These are phyloP conservation scores for Pelosia muscerda DNA, from an alignment of 2,888 invertebrate genomes.

Conservation along the genomic window DNA sequence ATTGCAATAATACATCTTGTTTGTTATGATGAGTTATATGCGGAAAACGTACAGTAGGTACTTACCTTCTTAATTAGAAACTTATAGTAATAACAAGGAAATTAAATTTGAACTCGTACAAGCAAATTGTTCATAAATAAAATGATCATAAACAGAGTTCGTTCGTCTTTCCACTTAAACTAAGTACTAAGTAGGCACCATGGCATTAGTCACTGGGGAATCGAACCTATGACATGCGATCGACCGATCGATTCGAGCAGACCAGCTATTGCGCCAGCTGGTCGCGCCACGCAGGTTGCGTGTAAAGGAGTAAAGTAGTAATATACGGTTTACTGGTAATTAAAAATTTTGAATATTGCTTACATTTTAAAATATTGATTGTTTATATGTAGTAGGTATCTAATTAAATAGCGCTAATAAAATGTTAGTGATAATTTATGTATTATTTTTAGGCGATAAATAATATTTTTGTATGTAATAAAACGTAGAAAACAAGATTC, in stretches of 20 bases:
- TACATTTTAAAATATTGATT: background rate
- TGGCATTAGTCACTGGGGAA: too few species aligned
- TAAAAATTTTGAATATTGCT: background rate
- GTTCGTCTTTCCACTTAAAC: background rate
- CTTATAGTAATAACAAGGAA: background rate
- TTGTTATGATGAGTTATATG: background rate
- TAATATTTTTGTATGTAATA: background rate
- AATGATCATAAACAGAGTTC: background rate
- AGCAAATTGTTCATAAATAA: too few species aligned
- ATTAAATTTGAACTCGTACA: background rate
- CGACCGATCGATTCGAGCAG: too few species aligned
- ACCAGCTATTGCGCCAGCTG: too few species aligned
- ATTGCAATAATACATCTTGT: conserved; percentile 4
- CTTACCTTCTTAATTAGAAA: background rate
- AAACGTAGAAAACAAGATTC: background rate
- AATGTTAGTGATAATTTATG: background rate
- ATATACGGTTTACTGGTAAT: too few species aligned
- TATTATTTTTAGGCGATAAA: background rate
- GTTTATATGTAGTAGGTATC: too few species aligned
- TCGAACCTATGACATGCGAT: too few species aligned
- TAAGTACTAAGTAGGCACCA: background rate
- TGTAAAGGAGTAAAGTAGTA: too few species aligned
- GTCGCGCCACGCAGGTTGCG: too few species aligned
- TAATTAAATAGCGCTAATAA: background rate
- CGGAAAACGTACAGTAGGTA: background rate